Conservation (phyloP, 2,888 invertebrate species). For the Tenthredo mesomela region DNA sequence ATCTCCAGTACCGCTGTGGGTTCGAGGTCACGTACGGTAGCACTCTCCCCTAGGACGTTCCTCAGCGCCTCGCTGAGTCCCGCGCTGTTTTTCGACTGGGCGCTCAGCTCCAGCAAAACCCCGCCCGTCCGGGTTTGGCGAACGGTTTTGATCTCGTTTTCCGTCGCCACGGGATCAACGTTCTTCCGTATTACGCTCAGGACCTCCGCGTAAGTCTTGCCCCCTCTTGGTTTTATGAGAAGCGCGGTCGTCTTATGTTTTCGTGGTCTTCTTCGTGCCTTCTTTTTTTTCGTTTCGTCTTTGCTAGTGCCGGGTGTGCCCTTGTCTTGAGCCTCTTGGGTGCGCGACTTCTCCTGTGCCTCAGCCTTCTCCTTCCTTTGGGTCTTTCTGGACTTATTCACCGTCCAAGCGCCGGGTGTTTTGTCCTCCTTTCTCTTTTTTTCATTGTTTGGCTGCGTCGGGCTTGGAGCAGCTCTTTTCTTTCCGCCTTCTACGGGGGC, state of each 20-base stretch:
- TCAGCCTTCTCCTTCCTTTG: neutral
- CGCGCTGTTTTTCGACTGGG: too few species aligned
- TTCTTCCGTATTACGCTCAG: conserved; percentile 1
- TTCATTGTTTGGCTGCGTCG: neutral
- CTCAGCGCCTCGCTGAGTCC: too few species aligned
- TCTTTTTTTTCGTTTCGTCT: too few species aligned
- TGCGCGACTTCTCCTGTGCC: neutral
- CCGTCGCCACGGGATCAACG: neutral
- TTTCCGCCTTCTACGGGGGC: neutral
- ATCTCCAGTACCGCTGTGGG: too few species aligned
- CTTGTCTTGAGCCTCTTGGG: neutral
- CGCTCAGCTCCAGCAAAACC: too few species aligned
- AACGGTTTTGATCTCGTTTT: neutral
- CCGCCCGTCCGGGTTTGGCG: conserved; percentile 35
- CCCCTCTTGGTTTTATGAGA: conserved; percentile 22
- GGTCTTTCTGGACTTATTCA: neutral
- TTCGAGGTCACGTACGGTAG: too few species aligned
- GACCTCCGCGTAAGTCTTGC: conserved; percentile 31
- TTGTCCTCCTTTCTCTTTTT: conserved; percentile 3
- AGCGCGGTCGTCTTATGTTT: neutral
- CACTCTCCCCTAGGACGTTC: too few species aligned
- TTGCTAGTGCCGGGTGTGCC: neutral
- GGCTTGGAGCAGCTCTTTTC: conserved; percentile 6
- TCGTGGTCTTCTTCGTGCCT: neutral
- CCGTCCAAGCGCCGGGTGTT: neutral